Base-by-base conservation (phyloP, 2,113 vertebrate species). In the Planiliza haematocheilus region DNA sequence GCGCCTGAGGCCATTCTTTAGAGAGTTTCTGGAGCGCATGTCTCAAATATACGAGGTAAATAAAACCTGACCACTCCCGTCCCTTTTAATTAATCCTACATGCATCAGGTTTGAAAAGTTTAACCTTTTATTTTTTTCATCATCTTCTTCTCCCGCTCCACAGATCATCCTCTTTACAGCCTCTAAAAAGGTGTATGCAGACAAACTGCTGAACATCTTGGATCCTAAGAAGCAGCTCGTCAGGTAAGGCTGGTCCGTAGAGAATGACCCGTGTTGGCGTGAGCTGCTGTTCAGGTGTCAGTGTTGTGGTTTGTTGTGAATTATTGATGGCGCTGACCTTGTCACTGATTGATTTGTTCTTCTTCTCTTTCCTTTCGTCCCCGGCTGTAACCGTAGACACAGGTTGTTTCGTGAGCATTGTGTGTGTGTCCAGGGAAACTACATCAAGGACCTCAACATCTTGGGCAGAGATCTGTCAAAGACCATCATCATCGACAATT, bases 401-500 rank as follows among this genome's bases (percentile, higher is more conserved):
- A 94, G 98, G 88, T 95, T 99, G 79, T 99, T 99, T 87, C 97
- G 98, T 20, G 97, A 99, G 92, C 98, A 99, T 87, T 99, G 98
- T 89, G 97, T 99, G 74, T 99, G 98, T 87, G 97, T 99, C 63
- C 98, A 99, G 92, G 98, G 98, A 84, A 99, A 99, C 85, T 99
- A 99, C 93, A 99, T 99, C 90, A 99, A 99, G 90, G 98, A 99
- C 85, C 93, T 99, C 74, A 99, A 99, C 92, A 99, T 99, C 83
- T 94, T 99, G 7, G 97, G 98, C 82, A 96, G 98, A 94, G 98
- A 99, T 89, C 95, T 99, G 90, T 99, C 98, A 78, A 99, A 99
- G 95, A 99, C 98, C 38, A 97, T 99, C 91, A 99, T 99, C 89
- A 99, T 99, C 36, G 98, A 99, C 94, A 99, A 99, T 94, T 99